Base-by-base conservation (phyloP, 1,140 invertebrate species). In the Drusus annulatus region DNA sequence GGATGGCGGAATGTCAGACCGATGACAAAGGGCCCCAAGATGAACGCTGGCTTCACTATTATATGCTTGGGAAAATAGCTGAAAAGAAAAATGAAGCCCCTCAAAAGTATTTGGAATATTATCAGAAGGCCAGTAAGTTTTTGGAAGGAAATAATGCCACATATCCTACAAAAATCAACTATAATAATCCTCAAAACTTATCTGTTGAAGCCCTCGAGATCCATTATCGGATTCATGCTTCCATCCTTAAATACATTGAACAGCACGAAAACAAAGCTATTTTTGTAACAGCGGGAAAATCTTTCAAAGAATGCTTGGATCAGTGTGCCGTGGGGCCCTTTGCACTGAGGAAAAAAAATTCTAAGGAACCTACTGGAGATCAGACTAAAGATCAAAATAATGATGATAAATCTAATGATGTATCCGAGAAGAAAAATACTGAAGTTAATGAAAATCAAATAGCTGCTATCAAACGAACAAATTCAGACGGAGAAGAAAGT, bases 151-250 rank as follows among this genome's bases (percentile, higher is more conserved):
- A 95, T 82, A 93, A 93, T 68, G 97, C 97, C 1, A 91, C 91
- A 17, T 98, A 98, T 90, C 97, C 97, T 0, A 90, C 92, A 23
- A 95, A 95, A 90, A 97, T 98, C 65, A 94, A 92, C 76, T 98
- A 97, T 85, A 95, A 94, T 84, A 93, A 92, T 87, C 95, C 97
- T 0, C 94, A 95, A 79, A 92, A 95, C 86, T 90, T 96, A 31
- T 93, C 96, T 4, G 93, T 98, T n/a, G 97, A 98, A 90, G 94
- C 96, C 0, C 87, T 98, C 19, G 97, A 98, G 88, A 92, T 95
- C 7, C 93, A 95, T 86, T 95, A 95, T 86, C 90, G 95, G 83
- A 94, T 96, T 56, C 96, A 98, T 87, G 94, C 95, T 0, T 94
- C 94, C 56, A 95, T 96, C 84, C 88, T 98, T 3, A 98, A 98